Evolutionary conservation across 1,140 invertebrate genomes (phyloP), one percentile per base, ranked within the genome.

Genomic region (Bombus ignitus): DNA sequence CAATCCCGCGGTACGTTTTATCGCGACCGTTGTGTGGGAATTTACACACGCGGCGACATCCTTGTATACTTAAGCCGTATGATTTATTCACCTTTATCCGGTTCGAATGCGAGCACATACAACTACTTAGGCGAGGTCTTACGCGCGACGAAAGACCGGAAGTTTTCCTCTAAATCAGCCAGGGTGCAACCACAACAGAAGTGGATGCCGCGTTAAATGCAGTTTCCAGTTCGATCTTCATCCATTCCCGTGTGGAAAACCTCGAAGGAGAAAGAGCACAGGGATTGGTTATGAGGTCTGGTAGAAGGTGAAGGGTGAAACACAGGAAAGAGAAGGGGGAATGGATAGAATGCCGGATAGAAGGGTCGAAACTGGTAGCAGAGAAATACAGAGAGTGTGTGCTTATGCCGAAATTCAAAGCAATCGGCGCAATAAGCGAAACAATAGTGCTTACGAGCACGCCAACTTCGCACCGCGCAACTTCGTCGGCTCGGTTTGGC

Each of bases 351-450:
- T 32, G 22, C 39, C 53, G 79, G 85, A 83, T 72, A 70, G 71
- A 74, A 53, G 42, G 78, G n/a, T 18, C 44, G 35, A 28, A 13
- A 28, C 70, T 13, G 42, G 71, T 44, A 35, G 22, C 62, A 65
- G 62, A 71, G 76, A 57, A 47, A 73, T 35, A 71, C 47, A 68
- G 59, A 37, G 81, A 65, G 72, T n/a, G 75, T 32, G 81, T 80
- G 90, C 85, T 89, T 90, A 90, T 87, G 87, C 85, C 87, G 85
- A 91, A 85, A 89, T 89, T 81, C 82, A 88, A 92, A 91, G 90
- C 89, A 87, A 92, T 92, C 87, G 89, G 81, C 81, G 90, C 91
- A 91, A 91, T 91, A 89, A 92, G 83, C 88, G 90, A 93, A 91
- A 92, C 90, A 92, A 92, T 92, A 89, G 92, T 91, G 89, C 88